A percentile compares a stretch with the other conserved stretches of the same genome.
Evolutionary conservation across 1,140 invertebrate genomes (phyloP).

Genomic region (Drosophila grimshawi): DNA sequence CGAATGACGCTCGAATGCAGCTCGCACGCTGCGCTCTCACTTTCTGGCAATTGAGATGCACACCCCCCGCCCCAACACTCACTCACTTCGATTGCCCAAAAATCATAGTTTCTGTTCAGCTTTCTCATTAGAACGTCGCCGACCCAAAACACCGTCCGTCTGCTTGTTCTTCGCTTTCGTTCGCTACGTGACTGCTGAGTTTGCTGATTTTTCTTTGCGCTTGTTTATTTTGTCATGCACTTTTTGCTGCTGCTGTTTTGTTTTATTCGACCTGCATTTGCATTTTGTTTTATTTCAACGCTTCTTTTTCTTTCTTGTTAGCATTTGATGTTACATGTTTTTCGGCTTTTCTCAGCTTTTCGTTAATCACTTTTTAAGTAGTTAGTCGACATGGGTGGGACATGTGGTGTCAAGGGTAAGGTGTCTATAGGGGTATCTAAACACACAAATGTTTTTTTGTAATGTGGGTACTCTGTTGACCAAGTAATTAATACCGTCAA

Average conservation of each 20-base stretch:
- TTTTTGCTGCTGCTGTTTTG: slow-evolving; percentile 12
- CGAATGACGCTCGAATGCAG: slow-evolving; percentile 24
- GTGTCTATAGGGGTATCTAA: background rate
- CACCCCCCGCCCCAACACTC: background rate
- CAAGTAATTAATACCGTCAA: slow-evolving; percentile 62
- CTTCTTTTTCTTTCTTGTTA: slow-evolving; percentile 35
- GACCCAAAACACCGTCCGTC: slow-evolving; percentile 19
- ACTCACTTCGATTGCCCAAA: slow-evolving; percentile 27
- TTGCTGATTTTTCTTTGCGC: slow-evolving; percentile 31
- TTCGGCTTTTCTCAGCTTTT: slow-evolving; percentile 49
- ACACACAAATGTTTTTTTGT: slow-evolving; percentile 10
- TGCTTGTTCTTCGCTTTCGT: slow-evolving; percentile 61
- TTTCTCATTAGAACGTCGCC: slow-evolving; percentile 68
- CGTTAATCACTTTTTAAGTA: slow-evolving; percentile 62
- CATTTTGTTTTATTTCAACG: background rate
- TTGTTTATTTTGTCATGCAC: slow-evolving; percentile 25
- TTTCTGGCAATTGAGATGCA: slow-evolving; percentile 62
- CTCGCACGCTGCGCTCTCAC: slow-evolving; percentile 52
- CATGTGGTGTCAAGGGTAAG: background rate
- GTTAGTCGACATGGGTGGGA: background rate
- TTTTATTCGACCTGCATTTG: background rate
- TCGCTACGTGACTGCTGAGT: slow-evolving; percentile 64
- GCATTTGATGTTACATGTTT: slow-evolving; percentile 58
- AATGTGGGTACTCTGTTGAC: slow-evolving; percentile 10
- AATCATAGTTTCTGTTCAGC: slow-evolving; percentile 64